Conservation (phyloP, 2,113 vertebrate species). For the Prionailurus bengalensis region DNA sequence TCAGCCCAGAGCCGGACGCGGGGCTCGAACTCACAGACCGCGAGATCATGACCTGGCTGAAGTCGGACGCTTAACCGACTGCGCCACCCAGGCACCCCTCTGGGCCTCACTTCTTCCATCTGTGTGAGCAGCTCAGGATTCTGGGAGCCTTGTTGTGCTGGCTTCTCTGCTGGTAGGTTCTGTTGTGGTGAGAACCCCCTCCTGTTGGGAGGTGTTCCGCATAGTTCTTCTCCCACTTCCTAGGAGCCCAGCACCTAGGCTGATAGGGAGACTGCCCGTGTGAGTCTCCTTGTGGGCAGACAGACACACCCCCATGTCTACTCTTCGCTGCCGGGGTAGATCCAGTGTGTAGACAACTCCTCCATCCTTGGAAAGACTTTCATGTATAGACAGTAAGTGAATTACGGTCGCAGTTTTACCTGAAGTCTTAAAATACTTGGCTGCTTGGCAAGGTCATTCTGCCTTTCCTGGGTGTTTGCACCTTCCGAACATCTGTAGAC, state of each 20-base stretch:
- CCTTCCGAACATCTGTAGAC: neutral
- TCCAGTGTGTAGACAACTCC: neutral
- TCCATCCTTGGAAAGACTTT: neutral
- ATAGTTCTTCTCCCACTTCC: neutral
- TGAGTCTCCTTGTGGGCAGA: neutral
- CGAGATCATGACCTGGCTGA: too few species aligned
- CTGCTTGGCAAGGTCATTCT: neutral
- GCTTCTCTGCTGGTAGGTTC: neutral
- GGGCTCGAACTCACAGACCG: too few species aligned
- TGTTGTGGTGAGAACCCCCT: neutral
- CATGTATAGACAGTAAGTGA: neutral
- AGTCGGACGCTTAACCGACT: too few species aligned
- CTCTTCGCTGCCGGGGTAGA: neutral
- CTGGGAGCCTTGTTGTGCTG: neutral
- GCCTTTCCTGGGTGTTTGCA: neutral
- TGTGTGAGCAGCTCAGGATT: neutral
- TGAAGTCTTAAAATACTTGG: neutral
- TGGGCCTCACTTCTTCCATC: neutral
- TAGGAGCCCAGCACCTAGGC: neutral
- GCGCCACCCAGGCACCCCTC: neutral
- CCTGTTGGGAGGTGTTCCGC: accelerated
- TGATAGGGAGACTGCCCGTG: neutral
- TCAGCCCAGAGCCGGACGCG: too few species aligned
- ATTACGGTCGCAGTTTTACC: neutral
- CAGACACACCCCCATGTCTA: neutral